Percentiles rank a stretch among this genome's conserved stretches.
Evolutionary conservation across 2,888 invertebrate species (phyloP).

Genomic region (Schrankia costaestrigalis): DNA sequence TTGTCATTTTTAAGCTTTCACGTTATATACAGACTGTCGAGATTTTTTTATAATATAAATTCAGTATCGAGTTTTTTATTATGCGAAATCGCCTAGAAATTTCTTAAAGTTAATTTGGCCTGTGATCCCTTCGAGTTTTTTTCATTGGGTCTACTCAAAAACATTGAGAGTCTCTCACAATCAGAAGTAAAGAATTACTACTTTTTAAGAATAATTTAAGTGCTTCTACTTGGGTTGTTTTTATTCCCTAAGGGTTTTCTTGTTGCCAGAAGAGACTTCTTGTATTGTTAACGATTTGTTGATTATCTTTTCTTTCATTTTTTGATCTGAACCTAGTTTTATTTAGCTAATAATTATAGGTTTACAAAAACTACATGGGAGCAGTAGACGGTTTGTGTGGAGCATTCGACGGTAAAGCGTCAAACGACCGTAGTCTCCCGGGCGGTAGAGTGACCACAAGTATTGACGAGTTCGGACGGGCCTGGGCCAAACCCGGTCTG

Average conservation of each 20-base stretch:
- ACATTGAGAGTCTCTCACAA: no score
- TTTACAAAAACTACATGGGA: slow-evolving; percentile 79
- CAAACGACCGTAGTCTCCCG: slow-evolving; percentile 87
- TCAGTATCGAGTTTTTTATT: background rate
- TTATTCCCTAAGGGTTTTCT: no score
- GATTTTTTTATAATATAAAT: background rate
- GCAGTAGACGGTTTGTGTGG: slow-evolving; percentile 91
- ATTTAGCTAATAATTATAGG: slow-evolving; percentile 41
- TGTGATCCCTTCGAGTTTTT: no score
- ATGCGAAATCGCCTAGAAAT: background rate
- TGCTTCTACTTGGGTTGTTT: no score
- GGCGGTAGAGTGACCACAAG: slow-evolving; percentile 82
- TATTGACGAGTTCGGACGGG: slow-evolving; percentile 87
- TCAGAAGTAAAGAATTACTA: no score
- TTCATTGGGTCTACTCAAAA: no score
- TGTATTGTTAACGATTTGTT: no score
- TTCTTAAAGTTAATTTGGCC: no score
- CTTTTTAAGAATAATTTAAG: no score
- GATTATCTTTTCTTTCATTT: background rate
- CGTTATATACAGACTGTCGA: background rate
- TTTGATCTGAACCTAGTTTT: background rate
- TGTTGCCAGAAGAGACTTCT: no score
- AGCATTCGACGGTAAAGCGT: slow-evolving; percentile 83
- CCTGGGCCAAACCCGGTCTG: slow-evolving; percentile 84
- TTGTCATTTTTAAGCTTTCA: no score